Conservation (phyloP, 2,888 invertebrate genomes). For the Panopea generosa region DNA sequence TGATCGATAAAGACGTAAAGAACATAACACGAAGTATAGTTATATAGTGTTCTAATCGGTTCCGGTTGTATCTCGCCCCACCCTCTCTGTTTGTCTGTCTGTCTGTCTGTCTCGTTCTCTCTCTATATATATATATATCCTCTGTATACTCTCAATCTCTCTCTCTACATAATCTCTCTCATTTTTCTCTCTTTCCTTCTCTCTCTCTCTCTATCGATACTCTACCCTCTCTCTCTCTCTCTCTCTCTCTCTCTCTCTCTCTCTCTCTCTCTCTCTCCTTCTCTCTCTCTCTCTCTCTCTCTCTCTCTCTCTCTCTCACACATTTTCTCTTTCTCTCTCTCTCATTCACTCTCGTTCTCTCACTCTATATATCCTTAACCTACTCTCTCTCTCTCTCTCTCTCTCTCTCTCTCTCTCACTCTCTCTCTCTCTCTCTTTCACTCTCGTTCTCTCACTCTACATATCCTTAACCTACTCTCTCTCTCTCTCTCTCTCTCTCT, state of each 20-base stretch:
- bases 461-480: no score
- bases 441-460: neutral
- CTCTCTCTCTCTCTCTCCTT: constrained; percentile 12
- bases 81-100: no score
- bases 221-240: neutral
- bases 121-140: no score
- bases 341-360: no score
- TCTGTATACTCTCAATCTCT: neutral
- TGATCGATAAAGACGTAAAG: no score
- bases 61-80: no score
- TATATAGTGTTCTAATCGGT: no score
- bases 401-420: neutral
- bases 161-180: no score
- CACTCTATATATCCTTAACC: neutral
- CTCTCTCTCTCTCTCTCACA: constrained; percentile 7
- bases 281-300: constrained; percentile 15
- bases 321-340: neutral
- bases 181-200: no score
- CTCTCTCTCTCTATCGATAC: no score
- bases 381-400: neutral
- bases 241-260: constrained; percentile 9
- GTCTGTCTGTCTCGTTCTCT: no score
- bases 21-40: no score
- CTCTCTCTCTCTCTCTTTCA: neutral
- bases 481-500: constrained; percentile 12